Evolutionary conservation across 2,888 invertebrate species (phyloP), one percentile per base, ranked within the genome.

Genomic region (Gortyna flavago): DNA sequence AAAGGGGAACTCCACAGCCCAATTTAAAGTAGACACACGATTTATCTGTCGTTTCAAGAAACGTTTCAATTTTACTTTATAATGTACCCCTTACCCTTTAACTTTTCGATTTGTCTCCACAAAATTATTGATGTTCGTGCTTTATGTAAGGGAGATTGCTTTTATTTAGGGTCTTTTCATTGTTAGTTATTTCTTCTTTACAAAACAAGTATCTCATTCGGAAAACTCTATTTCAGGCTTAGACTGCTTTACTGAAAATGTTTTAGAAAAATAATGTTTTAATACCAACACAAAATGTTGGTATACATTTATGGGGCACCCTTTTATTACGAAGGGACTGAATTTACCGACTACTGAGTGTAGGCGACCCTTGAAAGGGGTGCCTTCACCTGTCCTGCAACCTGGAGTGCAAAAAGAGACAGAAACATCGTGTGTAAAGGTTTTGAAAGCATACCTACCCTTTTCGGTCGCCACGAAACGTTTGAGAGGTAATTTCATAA

Each of bases 401-500:
- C 82, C 85, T 83, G 69, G 79, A 82, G 85, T 79, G 85, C 72
- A 83, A 87, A 86, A 85, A 82, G 88, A 90, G 88, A 89, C 79
- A 80, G 86, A 89, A 89, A 89, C 83, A 90, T 89, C 89, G 90
- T 90, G 91, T 91, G 90, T 91, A 90, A 90, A 92, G 89, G 92
- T 91, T 91, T 91, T 93, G 92, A 94, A 93, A 94, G 93, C 93
- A 64, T 85, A 93, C 94, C 95, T 85, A 93, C 94, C 95, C 95
- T 93, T 95, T 94, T 91, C 89, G 90, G 90, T 90, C 90, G 92
- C 93, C 92, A 89, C 92, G 93, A 95, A 96, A 93, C 95, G 93
- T 95, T 96, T 95, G 93, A 93, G 92, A 93, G 93, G 88, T 95
- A 95, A 96, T 95, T 95, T 94, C 92, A 94, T 96, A 96, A 96